phyloP scores from a whole-genome alignment of 2,797 vertebrate species.

The Schizopygopsis pylzovi region DNA sequence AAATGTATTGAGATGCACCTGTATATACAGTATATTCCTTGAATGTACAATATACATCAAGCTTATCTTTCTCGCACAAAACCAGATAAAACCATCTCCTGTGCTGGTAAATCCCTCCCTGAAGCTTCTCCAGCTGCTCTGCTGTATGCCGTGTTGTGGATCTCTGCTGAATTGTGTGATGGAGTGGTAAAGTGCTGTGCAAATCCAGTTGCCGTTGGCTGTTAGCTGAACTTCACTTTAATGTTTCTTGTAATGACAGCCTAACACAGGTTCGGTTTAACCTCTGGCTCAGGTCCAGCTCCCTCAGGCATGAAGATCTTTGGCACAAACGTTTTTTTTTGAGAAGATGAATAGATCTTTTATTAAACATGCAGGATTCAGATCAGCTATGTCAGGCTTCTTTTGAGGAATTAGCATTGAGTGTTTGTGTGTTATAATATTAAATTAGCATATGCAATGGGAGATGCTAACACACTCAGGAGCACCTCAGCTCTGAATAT shows the following conservation, averaged over 20 bases:
- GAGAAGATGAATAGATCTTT: slow-evolving; percentile 52
- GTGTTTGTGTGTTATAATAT: slow-evolving; percentile 21
- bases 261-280: slow-evolving; percentile 50
- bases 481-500: slow-evolving; percentile 63
- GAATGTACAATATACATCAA: slow-evolving; percentile 1
- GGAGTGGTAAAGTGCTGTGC: slow-evolving; percentile 19
- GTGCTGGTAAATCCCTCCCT: slow-evolving; percentile 37
- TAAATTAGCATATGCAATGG: slow-evolving; percentile 64
- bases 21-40: background rate
- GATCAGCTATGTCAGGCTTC: slow-evolving; percentile 24
- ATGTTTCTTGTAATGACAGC: slow-evolving; percentile 43
- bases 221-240: slow-evolving; percentile 49
- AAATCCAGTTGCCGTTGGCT: slow-evolving; percentile 44
- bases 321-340: slow-evolving; percentile 37
- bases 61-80: slow-evolving; percentile 20
- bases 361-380: slow-evolving; percentile 54
- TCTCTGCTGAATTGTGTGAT: slow-evolving; percentile 39
- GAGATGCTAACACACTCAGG: slow-evolving; percentile 65
- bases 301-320: slow-evolving; percentile 44
- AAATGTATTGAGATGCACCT: background rate
- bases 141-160: background rate
- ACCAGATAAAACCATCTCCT: slow-evolving; percentile 5
- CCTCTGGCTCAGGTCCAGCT: slow-evolving; percentile 41
- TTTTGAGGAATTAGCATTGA: slow-evolving; percentile 62
- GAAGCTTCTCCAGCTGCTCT: slow-evolving; percentile 16